These are phyloP conservation scores for Lineus longissimus DNA, from an alignment of 1,140 invertebrate genomes.

Conservation along the genomic window DNA sequence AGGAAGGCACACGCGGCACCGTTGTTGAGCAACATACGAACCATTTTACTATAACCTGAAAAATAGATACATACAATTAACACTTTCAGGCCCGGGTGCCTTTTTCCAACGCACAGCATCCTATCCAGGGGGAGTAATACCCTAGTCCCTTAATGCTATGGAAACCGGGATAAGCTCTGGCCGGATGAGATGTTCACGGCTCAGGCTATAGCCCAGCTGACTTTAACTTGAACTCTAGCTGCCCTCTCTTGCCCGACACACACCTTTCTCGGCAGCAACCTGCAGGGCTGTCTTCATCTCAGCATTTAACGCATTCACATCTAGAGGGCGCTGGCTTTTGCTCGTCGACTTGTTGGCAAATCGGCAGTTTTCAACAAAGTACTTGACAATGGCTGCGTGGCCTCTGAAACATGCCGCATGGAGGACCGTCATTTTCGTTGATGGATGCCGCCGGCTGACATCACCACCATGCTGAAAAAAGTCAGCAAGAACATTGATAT, in stretches of 20 bases:
- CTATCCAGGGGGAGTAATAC: too few species aligned
- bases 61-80: constrained; percentile 3
- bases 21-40: constrained; percentile 28
- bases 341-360: too few species aligned
- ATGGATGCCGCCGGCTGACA: constrained; percentile 29
- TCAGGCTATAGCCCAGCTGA: too few species aligned
- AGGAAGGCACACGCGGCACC: constrained; percentile 41
- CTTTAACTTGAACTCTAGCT: too few species aligned
- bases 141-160: too few species aligned
- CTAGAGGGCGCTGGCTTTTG: constrained; percentile 14
- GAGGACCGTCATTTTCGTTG: constrained; percentile 35
- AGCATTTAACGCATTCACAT: constrained; percentile 39
- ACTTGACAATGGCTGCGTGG: constrained; percentile 28
- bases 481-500: background rate
- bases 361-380: constrained; percentile 31
- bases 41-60: constrained; percentile 39
- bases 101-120: too few species aligned
- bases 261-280: constrained; percentile 44
- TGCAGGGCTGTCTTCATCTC: constrained; percentile 41
- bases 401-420: constrained; percentile 37
- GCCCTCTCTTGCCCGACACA: too few species aligned
- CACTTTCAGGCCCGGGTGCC: too few species aligned
- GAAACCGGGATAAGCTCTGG: too few species aligned
- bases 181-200: too few species aligned
- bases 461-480: constrained; percentile 36